phyloP scores from a whole-genome alignment of 64 coral and sea anemone genomes.

The Catalaphyllia jardinei region DNA sequence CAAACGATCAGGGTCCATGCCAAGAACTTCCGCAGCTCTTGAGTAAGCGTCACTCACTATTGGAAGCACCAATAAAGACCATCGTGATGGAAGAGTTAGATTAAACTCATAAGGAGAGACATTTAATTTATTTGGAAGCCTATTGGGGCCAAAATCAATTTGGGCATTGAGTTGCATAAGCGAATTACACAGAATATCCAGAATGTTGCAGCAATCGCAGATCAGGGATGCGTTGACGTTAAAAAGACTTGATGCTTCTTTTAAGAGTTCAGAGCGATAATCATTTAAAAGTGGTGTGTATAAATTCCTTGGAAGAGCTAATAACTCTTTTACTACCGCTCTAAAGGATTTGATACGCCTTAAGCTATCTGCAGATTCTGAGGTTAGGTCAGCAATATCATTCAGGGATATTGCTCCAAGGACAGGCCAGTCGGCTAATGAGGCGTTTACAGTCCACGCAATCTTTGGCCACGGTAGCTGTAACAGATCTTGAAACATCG shows the following conservation, averaged over 20 bases:
- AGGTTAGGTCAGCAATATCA: slow-evolving; percentile 16
- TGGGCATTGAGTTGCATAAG: not conserved
- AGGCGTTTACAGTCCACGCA: slow-evolving; percentile 67
- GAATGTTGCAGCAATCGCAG: slow-evolving; percentile 21
- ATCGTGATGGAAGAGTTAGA: slow-evolving; percentile 41
- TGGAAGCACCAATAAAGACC: slow-evolving; percentile 26
- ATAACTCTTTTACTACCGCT: not conserved
- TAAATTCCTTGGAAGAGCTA: not conserved
- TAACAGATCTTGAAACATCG: slow-evolving; percentile 33
- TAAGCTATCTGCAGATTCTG: not conserved
- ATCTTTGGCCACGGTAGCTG: slow-evolving; percentile 71
- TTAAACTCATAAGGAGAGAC: slow-evolving; percentile 43
- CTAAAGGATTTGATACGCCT: not conserved
- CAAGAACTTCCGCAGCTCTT: not conserved
- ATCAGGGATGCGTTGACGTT: slow-evolving; percentile 29
- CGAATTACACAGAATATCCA: slow-evolving; percentile 57
- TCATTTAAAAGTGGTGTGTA: not conserved
- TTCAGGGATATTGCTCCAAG: slow-evolving; percentile 40
- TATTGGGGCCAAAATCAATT: slow-evolving; percentile 23
- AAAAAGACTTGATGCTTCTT: slow-evolving; percentile 26
- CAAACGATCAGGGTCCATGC: slow-evolving; percentile 31
- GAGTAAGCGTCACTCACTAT: slow-evolving; percentile 46
- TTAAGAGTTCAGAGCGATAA: slow-evolving; percentile 30
- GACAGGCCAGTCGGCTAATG: slow-evolving; percentile 71
- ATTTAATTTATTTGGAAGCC: slow-evolving; percentile 17